Evolutionary conservation across 2,113 vertebrate species (phyloP).

Genomic region (Sterrhoptilus dennistouni): DNA sequence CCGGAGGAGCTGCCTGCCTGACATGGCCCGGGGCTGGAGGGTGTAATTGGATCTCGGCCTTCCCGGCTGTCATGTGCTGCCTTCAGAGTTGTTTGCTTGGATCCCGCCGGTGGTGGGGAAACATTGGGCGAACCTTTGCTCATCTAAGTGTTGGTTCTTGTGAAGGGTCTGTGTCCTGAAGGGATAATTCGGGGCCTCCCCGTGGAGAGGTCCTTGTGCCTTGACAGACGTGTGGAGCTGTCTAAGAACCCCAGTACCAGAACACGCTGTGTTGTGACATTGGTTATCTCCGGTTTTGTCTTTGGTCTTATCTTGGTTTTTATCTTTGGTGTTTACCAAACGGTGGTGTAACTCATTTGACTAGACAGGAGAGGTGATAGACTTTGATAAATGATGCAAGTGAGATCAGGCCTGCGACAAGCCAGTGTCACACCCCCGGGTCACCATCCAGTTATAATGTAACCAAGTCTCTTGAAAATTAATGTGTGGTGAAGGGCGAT

Average conservation of each 20-base stretch:
- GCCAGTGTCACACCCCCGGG: neutral
- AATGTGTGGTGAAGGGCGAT: neutral
- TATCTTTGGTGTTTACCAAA: neutral
- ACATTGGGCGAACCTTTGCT: fast-evolving
- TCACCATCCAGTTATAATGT: neutral
- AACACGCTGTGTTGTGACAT: neutral
- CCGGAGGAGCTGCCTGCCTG: neutral
- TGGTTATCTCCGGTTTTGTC: neutral
- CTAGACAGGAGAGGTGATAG: neutral
- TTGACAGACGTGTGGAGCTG: neutral
- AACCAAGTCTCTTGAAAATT: neutral
- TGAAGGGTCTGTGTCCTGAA: no score
- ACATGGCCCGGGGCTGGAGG: neutral
- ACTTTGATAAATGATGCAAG: neutral
- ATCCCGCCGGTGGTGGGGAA: neutral
- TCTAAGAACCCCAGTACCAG: neutral
- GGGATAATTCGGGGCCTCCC: neutral
- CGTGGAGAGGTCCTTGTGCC: neutral
- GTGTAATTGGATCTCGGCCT: neutral
- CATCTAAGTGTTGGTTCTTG: fast-evolving
- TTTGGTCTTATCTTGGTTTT: no score
- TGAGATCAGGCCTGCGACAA: neutral
- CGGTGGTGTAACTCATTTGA: neutral
- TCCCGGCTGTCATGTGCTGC: neutral
- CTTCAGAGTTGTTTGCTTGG: neutral